Evolutionary conservation across 2,797 vertebrate species (phyloP), one percentile per base, ranked within the genome.

Genomic region (Enteromius paludinosus): DNA sequence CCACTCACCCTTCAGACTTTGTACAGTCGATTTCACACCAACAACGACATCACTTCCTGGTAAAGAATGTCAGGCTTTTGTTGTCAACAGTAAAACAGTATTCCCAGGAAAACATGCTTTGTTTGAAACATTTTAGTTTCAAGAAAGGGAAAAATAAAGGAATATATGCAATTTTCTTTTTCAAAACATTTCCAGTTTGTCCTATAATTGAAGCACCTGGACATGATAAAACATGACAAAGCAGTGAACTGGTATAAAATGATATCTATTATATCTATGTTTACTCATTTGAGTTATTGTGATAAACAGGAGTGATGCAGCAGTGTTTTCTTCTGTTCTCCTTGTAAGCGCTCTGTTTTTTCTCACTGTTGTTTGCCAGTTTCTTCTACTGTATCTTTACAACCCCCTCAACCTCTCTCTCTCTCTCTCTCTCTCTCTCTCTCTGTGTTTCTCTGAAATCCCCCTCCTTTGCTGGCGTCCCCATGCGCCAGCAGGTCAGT

Each of bases 401-500:
- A 59, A 23, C 61, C 41, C 45, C 68, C 68, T 82, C 76, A 77
- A 64, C 72, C 79, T n/a, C 79, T 64, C 66, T 61, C 66, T 47
- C 80, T 64, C 56, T 25, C 33, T 84, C 75, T 20, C 80, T 64
- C 56, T 25, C 33, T 84, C 75, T 20, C 71, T 61, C 56, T 85
- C 87, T 79, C 84, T 79, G 70, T 78, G 70, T 78, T 65, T 70
- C 70, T 84, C 87, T 89, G 81, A 89, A 89, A 90, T 85, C 81
- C 83, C 83, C 59, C 83, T 83, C 62, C 91, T 41, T 84, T 89
- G 90, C 89, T 90, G 83, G 62, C 90, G 92, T 95, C 95, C 88
- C 82, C 93, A 90, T 90, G 91, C 93, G 94, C 94, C 88, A 94
- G 95, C 91, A 93, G 95, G 95, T 96, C 95, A 95, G 93, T 88